Base-by-base conservation (phyloP, 2,888 invertebrate species). In the Ganaspis brasiliensis region DNA sequence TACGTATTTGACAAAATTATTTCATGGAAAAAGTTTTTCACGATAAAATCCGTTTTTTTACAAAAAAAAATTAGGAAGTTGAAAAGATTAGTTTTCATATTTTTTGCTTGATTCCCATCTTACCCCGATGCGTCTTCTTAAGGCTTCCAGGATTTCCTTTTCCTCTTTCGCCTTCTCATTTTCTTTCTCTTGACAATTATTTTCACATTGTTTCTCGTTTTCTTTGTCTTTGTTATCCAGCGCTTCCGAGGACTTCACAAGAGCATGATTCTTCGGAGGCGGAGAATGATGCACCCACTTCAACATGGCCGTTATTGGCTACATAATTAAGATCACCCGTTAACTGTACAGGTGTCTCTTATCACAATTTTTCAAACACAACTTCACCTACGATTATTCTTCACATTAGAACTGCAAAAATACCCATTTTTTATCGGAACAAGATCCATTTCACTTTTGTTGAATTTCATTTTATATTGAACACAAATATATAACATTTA, bases 201-300 rank as follows among this genome's bases (percentile, higher is more conserved):
- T 74, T 56, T 24, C 59, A 31, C 49, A 57, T 70, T 77, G 74
- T 37, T 59, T 74, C 35, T 74, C 77, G 55, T 61, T 49, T 35
- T 59, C 67, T 63, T 67, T 56, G 55, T 55, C 35, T 72, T 72
- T 72, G 24, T 26, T 35, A 52, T 31, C 19, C 31, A 55, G 35
- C 16, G 26, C 72, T 55, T 55, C 72, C 37, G 76, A 59, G 14
- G 72, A 80, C 72, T 84, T 71, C 78, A 81, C 81, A 73, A 72
- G 82, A 26, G 72, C 79, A 78, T 86, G 86, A 85, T 87, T 86
- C 81, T 87, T 89, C 72, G 86, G 82, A 77, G 85, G 80, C 75
- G 88, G 85, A 78, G 89, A 87, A 78, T 89, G 89, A 84, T 89
- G 89, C 73, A 89, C 89, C 89, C 90, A 90, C 89, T 90, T 90